Conservation (phyloP, 1,140 invertebrate genomes). For the Drosophila kepulauana region DNA sequence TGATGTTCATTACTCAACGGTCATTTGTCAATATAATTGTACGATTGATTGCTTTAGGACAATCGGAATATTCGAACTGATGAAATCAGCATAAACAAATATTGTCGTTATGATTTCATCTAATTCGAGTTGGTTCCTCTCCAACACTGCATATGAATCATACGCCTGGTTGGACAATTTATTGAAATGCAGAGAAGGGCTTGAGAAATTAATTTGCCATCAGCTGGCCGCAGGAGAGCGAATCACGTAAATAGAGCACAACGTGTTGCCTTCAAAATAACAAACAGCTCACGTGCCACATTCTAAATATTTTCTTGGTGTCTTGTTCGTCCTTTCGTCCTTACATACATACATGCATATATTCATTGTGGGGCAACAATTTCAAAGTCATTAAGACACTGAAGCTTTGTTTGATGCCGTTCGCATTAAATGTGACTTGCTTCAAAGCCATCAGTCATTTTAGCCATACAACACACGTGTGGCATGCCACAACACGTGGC, state of each 20-base stretch:
- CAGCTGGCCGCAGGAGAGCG: conserved; percentile 26
- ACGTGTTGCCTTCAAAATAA: conserved; percentile 38
- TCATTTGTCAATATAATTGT: conserved; percentile 14
- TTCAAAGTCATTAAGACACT: conserved; percentile 73
- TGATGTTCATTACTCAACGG: conserved; percentile 22
- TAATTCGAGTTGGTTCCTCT: conserved; percentile 34
- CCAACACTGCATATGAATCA: conserved; percentile 47
- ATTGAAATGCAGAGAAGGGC: conserved; percentile 41
- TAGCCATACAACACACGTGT: conserved; percentile 11
- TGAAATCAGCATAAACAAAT: background rate
- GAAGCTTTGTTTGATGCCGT: conserved; percentile 45
- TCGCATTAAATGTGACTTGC: conserved; percentile 51
- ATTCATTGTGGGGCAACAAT: conserved; percentile 44
- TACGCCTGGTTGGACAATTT: conserved; percentile 19
- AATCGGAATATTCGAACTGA: background rate
- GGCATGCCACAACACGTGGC: conserved; percentile 14
- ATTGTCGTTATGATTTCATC: conserved; percentile 57
- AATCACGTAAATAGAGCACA: conserved; percentile 66
- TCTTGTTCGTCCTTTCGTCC: conserved; percentile 19
- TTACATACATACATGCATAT: background rate
- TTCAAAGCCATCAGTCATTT: conserved; percentile 62
- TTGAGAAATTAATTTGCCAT: conserved; percentile 59
- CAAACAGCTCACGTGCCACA: conserved; percentile 44
- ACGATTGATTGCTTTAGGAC: conserved; percentile 11
- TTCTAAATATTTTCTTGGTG: conserved; percentile 15